Conservation (phyloP, 2,113 vertebrate genomes). For the Pseudorasbora parva region DNA sequence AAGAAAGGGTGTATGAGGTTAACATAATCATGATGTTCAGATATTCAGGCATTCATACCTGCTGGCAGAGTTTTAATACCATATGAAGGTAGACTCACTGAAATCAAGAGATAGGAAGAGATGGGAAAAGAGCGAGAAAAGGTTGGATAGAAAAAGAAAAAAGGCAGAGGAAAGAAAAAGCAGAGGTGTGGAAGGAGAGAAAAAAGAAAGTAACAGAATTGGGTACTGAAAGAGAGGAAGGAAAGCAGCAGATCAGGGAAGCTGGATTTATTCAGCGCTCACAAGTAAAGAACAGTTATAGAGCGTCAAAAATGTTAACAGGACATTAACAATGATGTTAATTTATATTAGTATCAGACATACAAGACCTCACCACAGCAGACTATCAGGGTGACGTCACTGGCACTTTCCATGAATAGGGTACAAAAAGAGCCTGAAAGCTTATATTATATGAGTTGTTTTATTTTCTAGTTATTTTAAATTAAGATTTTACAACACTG, state of each 20-base stretch:
- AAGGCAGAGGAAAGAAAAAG: slow-evolving; percentile 52
- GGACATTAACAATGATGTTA: neutral
- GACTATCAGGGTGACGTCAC: neutral
- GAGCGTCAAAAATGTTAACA: neutral
- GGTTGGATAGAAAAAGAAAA: slow-evolving; percentile 70
- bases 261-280: slow-evolving; percentile 61
- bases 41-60: slow-evolving; percentile 83
- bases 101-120: slow-evolving; percentile 74
- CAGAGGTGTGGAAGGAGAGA: slow-evolving; percentile 35
- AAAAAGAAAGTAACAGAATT: slow-evolving; percentile 54
- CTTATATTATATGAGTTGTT: neutral
- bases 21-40: slow-evolving; percentile 58
- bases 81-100: slow-evolving; percentile 89
- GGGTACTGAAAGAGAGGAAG: slow-evolving; percentile 55
- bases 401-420: slow-evolving; percentile 1
- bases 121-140: slow-evolving; percentile 12
- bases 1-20: slow-evolving; percentile 45
- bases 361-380: slow-evolving; percentile 25
- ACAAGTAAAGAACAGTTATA: slow-evolving; percentile 16
- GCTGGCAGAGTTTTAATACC: slow-evolving; percentile 93
- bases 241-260: slow-evolving; percentile 69
- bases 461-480: neutral
- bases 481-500: neutral
- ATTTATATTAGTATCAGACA: slow-evolving; percentile 21
- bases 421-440: neutral